These are phyloP conservation scores for Euschistus heros DNA, from an alignment of 1,140 invertebrate genomes.

Conservation along the genomic window DNA sequence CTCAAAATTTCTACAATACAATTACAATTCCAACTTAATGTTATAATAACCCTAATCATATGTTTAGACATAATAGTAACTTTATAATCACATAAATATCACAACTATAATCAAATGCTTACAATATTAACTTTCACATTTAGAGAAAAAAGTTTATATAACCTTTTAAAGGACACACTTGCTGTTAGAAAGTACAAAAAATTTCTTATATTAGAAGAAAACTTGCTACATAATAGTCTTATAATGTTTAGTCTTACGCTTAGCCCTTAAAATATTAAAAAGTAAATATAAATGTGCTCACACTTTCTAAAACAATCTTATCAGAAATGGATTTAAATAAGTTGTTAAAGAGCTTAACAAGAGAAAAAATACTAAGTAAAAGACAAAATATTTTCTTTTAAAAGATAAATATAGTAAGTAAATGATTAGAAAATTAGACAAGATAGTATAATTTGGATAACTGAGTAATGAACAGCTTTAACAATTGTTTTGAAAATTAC, in stretches of 20 bases:
- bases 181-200: slow-evolving; percentile 4
- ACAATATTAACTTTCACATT: neutral
- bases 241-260: neutral
- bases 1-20: neutral
- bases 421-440: too few relatives aligned
- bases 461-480: too few relatives aligned
- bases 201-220: slow-evolving; percentile 5
- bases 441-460: too few relatives aligned
- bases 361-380: too few relatives aligned
- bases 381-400: too few relatives aligned
- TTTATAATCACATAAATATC: slow-evolving; percentile 22
- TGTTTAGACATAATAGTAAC: slow-evolving; percentile 13
- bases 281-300: neutral
- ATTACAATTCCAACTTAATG: neutral
- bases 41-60: neutral
- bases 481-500: too few relatives aligned
- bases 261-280: neutral
- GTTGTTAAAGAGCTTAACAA: too few relatives aligned
- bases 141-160: neutral
- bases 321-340: too few relatives aligned
- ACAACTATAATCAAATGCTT: slow-evolving; percentile 22
- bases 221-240: neutral
- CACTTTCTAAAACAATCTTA: too few relatives aligned
- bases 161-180: neutral
- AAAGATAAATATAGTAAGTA: too few relatives aligned